These are phyloP conservation scores for Apotomis turbidana DNA, from an alignment of 2,888 invertebrate genomes.

Conservation along the genomic window DNA sequence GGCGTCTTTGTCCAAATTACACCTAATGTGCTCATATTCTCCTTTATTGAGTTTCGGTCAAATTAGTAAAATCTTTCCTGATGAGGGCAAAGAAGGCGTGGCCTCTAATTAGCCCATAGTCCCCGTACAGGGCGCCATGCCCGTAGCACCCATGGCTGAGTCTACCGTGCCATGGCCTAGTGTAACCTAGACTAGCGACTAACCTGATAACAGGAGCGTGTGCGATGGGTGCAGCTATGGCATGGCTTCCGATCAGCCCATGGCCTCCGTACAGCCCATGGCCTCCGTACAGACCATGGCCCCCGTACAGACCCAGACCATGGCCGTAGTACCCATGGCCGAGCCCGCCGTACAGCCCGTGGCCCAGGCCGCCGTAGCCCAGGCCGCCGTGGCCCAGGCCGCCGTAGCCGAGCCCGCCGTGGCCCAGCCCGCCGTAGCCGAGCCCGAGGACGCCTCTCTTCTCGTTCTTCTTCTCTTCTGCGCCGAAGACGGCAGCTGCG, in stretches of 20 bases:
- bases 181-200: neutral
- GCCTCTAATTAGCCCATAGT: too few relatives aligned
- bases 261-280: slow-evolving; percentile 49
- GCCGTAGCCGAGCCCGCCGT: slow-evolving; percentile 69
- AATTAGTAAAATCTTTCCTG: too few relatives aligned
- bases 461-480: slow-evolving; percentile 77
- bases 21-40: too few relatives aligned
- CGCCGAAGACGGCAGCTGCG: slow-evolving; percentile 63
- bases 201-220: slow-evolving; percentile 34
- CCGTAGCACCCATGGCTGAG: too few relatives aligned
- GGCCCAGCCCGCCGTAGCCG: slow-evolving; percentile 59
- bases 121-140: too few relatives aligned
- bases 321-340: slow-evolving; percentile 51
- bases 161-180: too few relatives aligned
- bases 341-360: slow-evolving; percentile 43
- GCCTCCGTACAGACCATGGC: slow-evolving; percentile 45
- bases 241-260: slow-evolving; percentile 13
- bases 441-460: slow-evolving; percentile 78
- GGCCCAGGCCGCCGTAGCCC: slow-evolving; percentile 15
- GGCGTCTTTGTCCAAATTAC: too few relatives aligned
- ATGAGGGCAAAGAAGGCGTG: too few relatives aligned
- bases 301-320: slow-evolving; percentile 48
- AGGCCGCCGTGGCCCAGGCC: slow-evolving; percentile 21
- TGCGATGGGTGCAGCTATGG: slow-evolving; percentile 47
- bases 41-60: too few relatives aligned